Conservation (phyloP, 2,888 invertebrate species). For the Spisula subtruncata region DNA sequence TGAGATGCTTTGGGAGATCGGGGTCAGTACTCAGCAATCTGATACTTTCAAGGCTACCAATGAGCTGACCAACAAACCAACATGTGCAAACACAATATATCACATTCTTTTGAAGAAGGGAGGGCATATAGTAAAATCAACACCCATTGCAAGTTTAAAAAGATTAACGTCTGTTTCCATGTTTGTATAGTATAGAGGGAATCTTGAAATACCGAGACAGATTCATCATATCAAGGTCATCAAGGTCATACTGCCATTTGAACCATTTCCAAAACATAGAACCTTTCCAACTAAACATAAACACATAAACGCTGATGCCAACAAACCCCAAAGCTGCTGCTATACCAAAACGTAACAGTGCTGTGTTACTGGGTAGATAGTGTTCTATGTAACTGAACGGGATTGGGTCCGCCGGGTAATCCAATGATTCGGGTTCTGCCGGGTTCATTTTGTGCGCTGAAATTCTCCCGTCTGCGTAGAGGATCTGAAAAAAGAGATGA, state of each 20-base stretch:
- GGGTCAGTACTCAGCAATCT: too few species aligned
- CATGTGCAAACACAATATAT: too few species aligned
- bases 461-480: slow-evolving; percentile 78
- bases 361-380: slow-evolving; percentile 63
- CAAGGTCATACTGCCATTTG: slow-evolving; percentile 61
- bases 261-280: slow-evolving; percentile 60
- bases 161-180: not conserved
- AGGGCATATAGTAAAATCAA: too few species aligned
- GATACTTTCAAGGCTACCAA: too few species aligned
- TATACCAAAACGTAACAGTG: slow-evolving; percentile 50
- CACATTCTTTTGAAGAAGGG: too few species aligned
- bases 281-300: slow-evolving; percentile 64
- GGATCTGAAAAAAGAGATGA: slow-evolving; percentile 63
- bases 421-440: slow-evolving; percentile 78
- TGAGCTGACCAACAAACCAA: too few species aligned
- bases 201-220: slow-evolving; percentile 45
- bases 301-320: slow-evolving; percentile 53
- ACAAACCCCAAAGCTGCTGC: slow-evolving; percentile 41
- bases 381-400: slow-evolving; percentile 51
- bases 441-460: slow-evolving; percentile 78
- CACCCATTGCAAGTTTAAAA: too few species aligned
- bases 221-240: slow-evolving; percentile 53
- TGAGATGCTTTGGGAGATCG: too few species aligned
- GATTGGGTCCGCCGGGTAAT: slow-evolving; percentile 60
- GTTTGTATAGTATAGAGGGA: slow-evolving; percentile 25